Percentiles rank a stretch among this genome's conserved stretches.
These are phyloP conservation scores for Tupiocoris notatus DNA, from an alignment of 2,888 invertebrate genomes.

Conservation along the genomic window DNA sequence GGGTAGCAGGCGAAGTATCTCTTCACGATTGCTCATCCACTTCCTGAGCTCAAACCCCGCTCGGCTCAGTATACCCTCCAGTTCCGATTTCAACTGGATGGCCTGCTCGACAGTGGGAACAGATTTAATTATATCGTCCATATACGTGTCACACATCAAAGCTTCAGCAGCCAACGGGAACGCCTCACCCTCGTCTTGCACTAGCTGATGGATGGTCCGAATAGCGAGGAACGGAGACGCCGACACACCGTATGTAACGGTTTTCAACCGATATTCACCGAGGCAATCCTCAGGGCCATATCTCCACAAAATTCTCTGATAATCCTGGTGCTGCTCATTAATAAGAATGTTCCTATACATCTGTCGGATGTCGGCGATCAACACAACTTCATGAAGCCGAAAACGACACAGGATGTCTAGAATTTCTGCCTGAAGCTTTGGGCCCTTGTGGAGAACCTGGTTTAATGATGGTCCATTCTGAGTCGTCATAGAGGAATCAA, in stretches of 20 bases:
- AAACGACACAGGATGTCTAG: conserved; percentile 1
- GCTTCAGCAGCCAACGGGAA: not conserved
- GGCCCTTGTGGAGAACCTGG: no score
- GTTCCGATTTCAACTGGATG: not conserved
- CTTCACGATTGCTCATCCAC: not conserved
- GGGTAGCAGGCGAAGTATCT: not conserved
- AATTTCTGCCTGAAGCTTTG: conserved; percentile 18
- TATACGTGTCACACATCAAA: not conserved
- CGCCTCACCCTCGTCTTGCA: not conserved
- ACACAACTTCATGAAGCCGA: not conserved
- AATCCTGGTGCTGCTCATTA: not conserved
- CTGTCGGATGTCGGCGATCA: conserved; percentile 19
- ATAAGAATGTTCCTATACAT: conserved; percentile 9
- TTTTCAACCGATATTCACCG: conserved; percentile 3
- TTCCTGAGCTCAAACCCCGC: conserved; percentile 9
- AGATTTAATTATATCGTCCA: conserved; percentile 6
- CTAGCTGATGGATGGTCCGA: conserved; percentile 4
- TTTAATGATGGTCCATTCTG: no score
- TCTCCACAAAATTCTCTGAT: conserved; percentile 18
- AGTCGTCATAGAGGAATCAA: no score
- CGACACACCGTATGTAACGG: conserved; percentile 7
- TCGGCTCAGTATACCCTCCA: not conserved
- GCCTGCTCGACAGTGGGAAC: not conserved
- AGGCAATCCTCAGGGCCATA: not conserved
- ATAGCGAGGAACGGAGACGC: conserved; percentile 16